Conservation (phyloP, 92 coral and sea anemone genomes). For the Porites cylindrica region DNA sequence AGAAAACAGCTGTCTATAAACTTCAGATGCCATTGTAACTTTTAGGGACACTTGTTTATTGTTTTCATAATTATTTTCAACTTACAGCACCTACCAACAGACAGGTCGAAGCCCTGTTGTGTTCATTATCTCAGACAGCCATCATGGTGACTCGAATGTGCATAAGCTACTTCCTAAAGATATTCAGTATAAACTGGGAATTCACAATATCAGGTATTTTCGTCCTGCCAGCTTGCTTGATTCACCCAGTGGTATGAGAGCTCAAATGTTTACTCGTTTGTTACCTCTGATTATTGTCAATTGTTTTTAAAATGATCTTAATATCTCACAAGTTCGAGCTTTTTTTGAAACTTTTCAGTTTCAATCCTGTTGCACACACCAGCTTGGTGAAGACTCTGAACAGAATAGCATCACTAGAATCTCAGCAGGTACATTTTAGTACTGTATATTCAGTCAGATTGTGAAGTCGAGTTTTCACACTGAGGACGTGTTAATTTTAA, state of each 20-base stretch:
- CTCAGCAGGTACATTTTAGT: conserved; percentile 70
- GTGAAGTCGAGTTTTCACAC: too few species aligned
- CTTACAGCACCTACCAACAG: conserved; percentile 73
- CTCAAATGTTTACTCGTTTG: too few species aligned
- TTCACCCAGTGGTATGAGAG: too few species aligned
- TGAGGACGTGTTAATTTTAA: too few species aligned
- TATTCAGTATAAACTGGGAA: conserved; percentile 66
- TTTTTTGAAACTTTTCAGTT: conserved; percentile 56
- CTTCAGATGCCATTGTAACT: too few species aligned
- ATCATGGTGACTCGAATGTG: conserved; percentile 87
- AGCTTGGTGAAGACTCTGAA: conserved; percentile 86
- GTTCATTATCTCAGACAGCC: conserved; percentile 92
- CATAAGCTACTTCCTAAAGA: conserved; percentile 89
- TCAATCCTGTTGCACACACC: conserved; percentile 96
- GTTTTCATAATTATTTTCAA: background rate
- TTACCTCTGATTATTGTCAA: too few species aligned
- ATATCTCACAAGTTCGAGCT: background rate
- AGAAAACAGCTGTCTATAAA: too few species aligned
- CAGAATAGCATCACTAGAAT: conserved; percentile 78
- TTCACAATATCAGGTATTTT: conserved; percentile 80
- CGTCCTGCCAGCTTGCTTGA: too few species aligned
- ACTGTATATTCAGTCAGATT: too few species aligned
- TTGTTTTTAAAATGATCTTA: background rate
- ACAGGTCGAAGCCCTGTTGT: conserved; percentile 93
- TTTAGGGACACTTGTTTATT: too few species aligned